Evolutionary conservation across 2,797 vertebrate genomes (phyloP).

Genomic region (Triplophysa bombifrons): DNA sequence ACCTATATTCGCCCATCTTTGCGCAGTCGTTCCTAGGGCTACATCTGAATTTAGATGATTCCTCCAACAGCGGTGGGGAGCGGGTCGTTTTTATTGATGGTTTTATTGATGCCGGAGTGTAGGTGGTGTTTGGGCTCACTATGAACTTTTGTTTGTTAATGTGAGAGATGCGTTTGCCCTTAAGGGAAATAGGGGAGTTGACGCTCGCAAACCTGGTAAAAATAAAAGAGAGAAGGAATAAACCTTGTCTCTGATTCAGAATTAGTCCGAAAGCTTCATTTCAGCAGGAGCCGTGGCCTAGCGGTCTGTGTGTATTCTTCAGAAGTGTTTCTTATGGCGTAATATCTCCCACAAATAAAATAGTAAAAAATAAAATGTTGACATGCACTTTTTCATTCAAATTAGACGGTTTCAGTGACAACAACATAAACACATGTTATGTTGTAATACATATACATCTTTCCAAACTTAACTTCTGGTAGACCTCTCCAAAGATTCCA

Average conservation of each 20-base stretch:
- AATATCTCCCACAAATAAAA: not conserved
- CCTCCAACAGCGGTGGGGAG: not conserved
- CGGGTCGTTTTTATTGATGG: slow-evolving; percentile 14
- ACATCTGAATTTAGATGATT: slow-evolving; percentile 21
- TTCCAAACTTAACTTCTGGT: too few relatives aligned
- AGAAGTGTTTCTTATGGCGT: not conserved
- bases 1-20: not conserved
- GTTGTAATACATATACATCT: too few relatives aligned
- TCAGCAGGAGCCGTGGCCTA: not conserved
- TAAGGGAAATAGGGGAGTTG: slow-evolving; percentile 1
- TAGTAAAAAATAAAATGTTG: not conserved
- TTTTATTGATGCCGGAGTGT: slow-evolving; percentile 28
- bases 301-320: not conserved
- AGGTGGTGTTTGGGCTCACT: not conserved
- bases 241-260: slow-evolving; percentile 5
- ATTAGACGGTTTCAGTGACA: too few relatives aligned
- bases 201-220: not conserved
- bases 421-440: too few relatives aligned
- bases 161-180: slow-evolving; percentile 12
- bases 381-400: too few relatives aligned
- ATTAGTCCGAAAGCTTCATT: not conserved
- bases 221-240: slow-evolving; percentile 19
- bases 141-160: slow-evolving; percentile 20
- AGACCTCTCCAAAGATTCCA: too few relatives aligned
- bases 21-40: not conserved